Percentiles rank a stretch among this genome's conserved stretches.
phyloP scores from a whole-genome alignment of 35 echinoderm and acorn worm genomes.

The Chiridota heheva region DNA sequence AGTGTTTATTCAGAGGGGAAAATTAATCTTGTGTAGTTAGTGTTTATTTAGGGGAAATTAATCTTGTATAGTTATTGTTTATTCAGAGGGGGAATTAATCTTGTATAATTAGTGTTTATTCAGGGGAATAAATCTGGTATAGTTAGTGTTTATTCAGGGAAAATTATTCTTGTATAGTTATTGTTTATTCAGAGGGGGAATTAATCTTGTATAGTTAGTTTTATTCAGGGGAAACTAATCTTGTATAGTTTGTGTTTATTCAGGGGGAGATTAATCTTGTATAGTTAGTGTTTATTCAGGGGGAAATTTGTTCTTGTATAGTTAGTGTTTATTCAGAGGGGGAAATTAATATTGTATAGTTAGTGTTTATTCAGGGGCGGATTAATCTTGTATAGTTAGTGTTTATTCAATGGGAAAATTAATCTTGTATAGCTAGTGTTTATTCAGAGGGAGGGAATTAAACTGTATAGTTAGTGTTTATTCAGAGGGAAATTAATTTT shows the following conservation, averaged over 20 bases:
- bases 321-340: background rate
- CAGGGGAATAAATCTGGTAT: background rate
- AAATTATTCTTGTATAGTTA: background rate
- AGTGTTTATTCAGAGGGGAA: background rate
- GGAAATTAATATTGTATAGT: background rate
- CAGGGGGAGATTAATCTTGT: background rate
- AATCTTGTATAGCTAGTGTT: background rate
- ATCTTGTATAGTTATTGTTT: background rate
- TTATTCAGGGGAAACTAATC: background rate
- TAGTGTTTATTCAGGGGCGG: background rate
- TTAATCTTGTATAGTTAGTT: background rate
- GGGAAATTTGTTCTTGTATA: background rate
- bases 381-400: background rate
- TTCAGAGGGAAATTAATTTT: background rate
- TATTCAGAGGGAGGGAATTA: background rate
- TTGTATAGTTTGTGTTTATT: background rate
- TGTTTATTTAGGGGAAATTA: background rate
- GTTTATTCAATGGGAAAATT: no score
- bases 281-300: background rate
- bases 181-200: background rate
- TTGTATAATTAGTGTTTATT: background rate
- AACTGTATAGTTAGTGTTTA: background rate
- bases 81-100: background rate
- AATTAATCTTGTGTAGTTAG: background rate
- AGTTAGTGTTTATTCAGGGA: background rate